Evolutionary conservation across 2,888 invertebrate species (phyloP).

Genomic region (Amiota mariae): DNA sequence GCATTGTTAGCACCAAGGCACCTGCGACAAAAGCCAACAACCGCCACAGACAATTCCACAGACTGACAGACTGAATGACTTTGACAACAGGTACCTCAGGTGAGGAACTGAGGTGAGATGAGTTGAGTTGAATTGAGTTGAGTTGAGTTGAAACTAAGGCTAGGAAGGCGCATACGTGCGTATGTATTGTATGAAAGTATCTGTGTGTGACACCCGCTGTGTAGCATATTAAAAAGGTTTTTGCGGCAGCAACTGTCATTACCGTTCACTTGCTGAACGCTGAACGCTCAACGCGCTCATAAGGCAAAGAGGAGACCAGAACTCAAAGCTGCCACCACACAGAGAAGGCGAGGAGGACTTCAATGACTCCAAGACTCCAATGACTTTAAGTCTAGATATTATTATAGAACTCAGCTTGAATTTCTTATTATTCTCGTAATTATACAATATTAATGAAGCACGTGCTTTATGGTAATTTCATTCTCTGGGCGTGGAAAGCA

Average conservation of each 20-base stretch:
- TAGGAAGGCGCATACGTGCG: conserved; percentile 1
- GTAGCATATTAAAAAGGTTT: conserved; percentile 52
- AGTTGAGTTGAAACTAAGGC: not conserved
- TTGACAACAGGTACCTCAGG: conserved; percentile 54
- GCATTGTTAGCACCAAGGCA: conserved; percentile 47
- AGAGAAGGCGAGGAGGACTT: too few relatives aligned
- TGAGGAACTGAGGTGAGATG: not conserved
- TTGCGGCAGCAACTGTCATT: conserved; percentile 6
- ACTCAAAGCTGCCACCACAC: conserved; percentile 16
- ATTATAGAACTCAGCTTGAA: conserved; percentile 13
- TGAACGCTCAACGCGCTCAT: not conserved
- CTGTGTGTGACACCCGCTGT: conserved; percentile 32
- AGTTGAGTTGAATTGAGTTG: too few relatives aligned
- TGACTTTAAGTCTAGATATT: conserved; percentile 44
- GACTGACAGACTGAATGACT: not conserved
- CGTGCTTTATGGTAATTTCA: conserved; percentile 65
- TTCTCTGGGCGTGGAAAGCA: conserved; percentile 54
- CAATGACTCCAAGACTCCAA: too few relatives aligned
- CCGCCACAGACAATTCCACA: too few relatives aligned
- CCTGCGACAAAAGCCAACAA: conserved; percentile 46
- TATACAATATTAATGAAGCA: conserved; percentile 42
- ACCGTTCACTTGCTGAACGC: not conserved
- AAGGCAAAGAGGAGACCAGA: conserved; percentile 32
- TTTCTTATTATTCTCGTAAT: conserved; percentile 25
- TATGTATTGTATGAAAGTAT: conserved; percentile 1